These are phyloP conservation scores for Panzeria rudis DNA, from an alignment of 2,888 invertebrate genomes.

Conservation along the genomic window DNA sequence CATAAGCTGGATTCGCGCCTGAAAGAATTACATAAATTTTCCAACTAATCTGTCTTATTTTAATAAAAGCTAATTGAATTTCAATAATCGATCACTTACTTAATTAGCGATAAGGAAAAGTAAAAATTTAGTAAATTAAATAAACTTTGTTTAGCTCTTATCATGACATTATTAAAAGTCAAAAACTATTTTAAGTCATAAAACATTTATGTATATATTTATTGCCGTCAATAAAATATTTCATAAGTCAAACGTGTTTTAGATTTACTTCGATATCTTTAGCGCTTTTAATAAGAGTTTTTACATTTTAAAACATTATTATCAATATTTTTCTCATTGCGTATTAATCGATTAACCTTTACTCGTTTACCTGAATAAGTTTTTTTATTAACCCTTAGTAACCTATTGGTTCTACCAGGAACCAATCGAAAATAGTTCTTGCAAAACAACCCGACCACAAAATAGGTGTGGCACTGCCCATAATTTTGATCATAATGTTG, in stretches of 20 bases:
- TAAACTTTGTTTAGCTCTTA: not conserved
- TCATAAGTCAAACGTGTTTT: not conserved
- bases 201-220: not conserved
- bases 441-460: too few relatives aligned
- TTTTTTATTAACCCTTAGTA: too few relatives aligned
- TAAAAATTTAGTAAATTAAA: not conserved
- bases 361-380: not conserved
- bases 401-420: too few relatives aligned
- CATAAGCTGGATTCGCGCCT: too few relatives aligned
- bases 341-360: not conserved
- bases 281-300: not conserved
- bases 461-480: too few relatives aligned
- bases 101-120: too few relatives aligned
- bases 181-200: not conserved
- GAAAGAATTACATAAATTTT: too few relatives aligned
- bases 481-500: too few relatives aligned
- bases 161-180: not conserved
- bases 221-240: not conserved
- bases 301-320: not conserved
- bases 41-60: too few relatives aligned
- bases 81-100: too few relatives aligned
- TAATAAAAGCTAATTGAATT: too few relatives aligned
- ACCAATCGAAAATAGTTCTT: too few relatives aligned
- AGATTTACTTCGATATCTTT: slow-evolving; percentile 25
- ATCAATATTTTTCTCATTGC: not conserved